Percentiles rank a stretch among this genome's conserved stretches.
phyloP scores from a whole-genome alignment of 2,888 invertebrate genomes.

The Lithophane ornitopus region DNA sequence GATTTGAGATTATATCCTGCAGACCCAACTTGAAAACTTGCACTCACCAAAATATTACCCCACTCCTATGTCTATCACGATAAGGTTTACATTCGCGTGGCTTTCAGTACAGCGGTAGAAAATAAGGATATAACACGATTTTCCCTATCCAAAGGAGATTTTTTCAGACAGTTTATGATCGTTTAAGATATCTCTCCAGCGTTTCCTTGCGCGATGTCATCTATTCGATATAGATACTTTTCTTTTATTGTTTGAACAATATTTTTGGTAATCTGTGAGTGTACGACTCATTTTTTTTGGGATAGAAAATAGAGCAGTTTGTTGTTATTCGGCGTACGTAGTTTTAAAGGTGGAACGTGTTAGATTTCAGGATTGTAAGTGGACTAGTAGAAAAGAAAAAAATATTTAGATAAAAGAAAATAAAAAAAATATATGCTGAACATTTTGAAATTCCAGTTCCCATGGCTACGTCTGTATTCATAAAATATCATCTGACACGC shows the following conservation, averaged over 20 bases:
- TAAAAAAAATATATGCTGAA: background rate
- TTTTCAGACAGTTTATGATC: constrained; percentile 75
- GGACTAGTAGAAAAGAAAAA: no score
- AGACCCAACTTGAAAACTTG: background rate
- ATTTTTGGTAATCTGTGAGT: constrained; percentile 53
- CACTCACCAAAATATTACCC: background rate
- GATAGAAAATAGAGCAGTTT: constrained; percentile 23
- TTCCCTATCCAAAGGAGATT: constrained; percentile 70
- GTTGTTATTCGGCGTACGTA: constrained; percentile 18
- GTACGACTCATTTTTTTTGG: constrained; percentile 29
- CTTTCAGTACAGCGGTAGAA: background rate
- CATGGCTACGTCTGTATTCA: constrained; percentile 16
- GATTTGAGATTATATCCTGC: constrained; percentile 71
- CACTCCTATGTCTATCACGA: accelerated
- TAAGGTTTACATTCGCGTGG: constrained; percentile 45
- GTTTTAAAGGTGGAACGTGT: constrained; percentile 10
- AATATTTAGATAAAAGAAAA: background rate
- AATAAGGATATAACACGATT: constrained; percentile 33
- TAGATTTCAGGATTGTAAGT: constrained; percentile 1
- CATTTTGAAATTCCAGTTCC: background rate
- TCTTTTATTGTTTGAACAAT: constrained; percentile 56
- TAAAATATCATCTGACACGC: constrained; percentile 10
- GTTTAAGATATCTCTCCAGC: constrained; percentile 71
- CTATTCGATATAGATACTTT: constrained; percentile 63
- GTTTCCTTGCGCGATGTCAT: constrained; percentile 55